A percentile compares a stretch with the other conserved stretches of the same genome.
Conservation (phyloP, 2,888 invertebrate species). For the Drosophila greeni region DNA sequence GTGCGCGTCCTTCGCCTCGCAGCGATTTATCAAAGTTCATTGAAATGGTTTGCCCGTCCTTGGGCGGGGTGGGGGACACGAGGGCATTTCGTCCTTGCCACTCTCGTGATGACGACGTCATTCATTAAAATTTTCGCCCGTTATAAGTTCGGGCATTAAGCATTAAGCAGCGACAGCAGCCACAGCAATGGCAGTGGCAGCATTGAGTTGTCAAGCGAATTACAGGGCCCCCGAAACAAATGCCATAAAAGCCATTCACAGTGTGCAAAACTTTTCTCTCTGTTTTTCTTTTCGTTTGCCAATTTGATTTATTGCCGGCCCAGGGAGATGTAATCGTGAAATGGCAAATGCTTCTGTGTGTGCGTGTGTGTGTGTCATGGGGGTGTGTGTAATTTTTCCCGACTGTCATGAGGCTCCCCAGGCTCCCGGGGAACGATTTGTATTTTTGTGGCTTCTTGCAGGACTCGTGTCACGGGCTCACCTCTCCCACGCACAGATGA, state of each 20-base stretch:
- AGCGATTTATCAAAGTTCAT: slow-evolving; percentile 71
- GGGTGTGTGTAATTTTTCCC: slow-evolving; percentile 20
- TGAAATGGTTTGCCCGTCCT: slow-evolving; percentile 59
- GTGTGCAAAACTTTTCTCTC: slow-evolving; percentile 57
- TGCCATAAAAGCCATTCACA: slow-evolving; percentile 68
- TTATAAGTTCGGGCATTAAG: slow-evolving; percentile 66
- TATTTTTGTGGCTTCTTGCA: not conserved
- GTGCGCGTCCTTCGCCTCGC: slow-evolving; percentile 40
- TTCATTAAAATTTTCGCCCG: slow-evolving; percentile 66
- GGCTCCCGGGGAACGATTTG: slow-evolving; percentile 12
- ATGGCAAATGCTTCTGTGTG: slow-evolving; percentile 24
- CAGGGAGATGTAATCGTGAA: slow-evolving; percentile 42
- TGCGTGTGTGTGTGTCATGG: not conserved
- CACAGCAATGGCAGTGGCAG: slow-evolving; percentile 31
- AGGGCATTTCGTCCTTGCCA: slow-evolving; percentile 32
- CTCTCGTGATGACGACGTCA: slow-evolving; percentile 61
- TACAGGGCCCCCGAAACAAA: slow-evolving; percentile 65
- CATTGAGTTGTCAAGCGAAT: slow-evolving; percentile 71
- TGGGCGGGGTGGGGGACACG: slow-evolving; percentile 16
- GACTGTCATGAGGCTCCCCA: slow-evolving; percentile 17
- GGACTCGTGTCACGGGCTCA: slow-evolving; percentile 26
- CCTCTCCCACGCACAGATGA: slow-evolving; percentile 42
- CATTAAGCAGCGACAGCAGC: slow-evolving; percentile 32
- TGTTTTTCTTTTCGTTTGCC: slow-evolving; percentile 31
- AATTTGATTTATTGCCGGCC: slow-evolving; percentile 60